A percentile compares a stretch with the other conserved stretches of the same genome.
Conservation (phyloP, 2,888 invertebrate species). For the Cantharis nigra region DNA sequence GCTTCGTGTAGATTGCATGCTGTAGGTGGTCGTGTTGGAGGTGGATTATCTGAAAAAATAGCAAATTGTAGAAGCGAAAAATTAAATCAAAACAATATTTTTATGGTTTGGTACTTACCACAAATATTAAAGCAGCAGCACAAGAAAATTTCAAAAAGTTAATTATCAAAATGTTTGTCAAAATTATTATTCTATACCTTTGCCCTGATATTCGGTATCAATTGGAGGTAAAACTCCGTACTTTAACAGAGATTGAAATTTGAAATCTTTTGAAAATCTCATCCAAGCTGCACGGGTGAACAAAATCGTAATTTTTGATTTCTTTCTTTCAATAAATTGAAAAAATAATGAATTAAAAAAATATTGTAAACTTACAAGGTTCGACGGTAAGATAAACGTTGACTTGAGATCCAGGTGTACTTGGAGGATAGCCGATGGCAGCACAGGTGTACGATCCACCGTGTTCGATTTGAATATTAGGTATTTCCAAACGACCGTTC, state of each 20-base stretch:
- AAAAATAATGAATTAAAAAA: background rate
- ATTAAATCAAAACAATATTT: background rate
- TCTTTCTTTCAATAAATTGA: background rate
- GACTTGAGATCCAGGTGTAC: conserved; percentile 68
- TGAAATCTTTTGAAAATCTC: conserved; percentile 29
- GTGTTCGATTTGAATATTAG: conserved; percentile 74
- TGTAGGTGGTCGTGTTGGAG: conserved; percentile 58
- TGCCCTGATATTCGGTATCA: conserved; percentile 62
- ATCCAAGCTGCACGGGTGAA: conserved; percentile 40
- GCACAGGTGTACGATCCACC: conserved; percentile 85
- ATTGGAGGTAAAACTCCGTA: conserved; percentile 64
- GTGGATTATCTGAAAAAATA: conserved; percentile 46
- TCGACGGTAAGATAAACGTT: conserved; percentile 76
- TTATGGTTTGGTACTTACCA: background rate
- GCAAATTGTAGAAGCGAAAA: background rate
- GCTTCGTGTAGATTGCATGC: conserved; percentile 73
- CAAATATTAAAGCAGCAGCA: background rate
- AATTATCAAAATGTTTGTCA: background rate
- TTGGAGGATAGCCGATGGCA: conserved; percentile 68
- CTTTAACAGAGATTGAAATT: conserved; percentile 53
- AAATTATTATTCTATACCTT: conserved; percentile 57
- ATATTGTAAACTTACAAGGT: conserved; percentile 66
- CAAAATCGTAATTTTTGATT: background rate
- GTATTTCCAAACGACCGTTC: conserved; percentile 85
- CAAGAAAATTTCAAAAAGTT: background rate